Base-by-base conservation (phyloP, 53 echinoderm and acorn worm genomes). In the Holothuria scabra region DNA sequence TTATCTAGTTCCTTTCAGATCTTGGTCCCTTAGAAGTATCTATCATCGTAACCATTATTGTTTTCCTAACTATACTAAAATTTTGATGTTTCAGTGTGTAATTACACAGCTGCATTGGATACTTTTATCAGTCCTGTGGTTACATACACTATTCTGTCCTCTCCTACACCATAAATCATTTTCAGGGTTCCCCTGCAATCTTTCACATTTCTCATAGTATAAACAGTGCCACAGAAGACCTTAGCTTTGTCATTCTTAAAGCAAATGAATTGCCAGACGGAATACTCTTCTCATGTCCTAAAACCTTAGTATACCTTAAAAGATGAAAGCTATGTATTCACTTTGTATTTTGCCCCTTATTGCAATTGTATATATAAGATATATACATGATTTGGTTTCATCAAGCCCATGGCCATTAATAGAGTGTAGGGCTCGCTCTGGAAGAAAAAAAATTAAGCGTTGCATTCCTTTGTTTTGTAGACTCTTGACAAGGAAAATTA, bases 401-500 rank as follows among this genome's bases (percentile, higher is more conserved):
- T 81, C 82, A 81, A 81, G 82, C 82, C 65, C 31, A 37, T 37
- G 46, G 82, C 82, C 82, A 64, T 64, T 81, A 81, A 81, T 49
- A 41, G 65, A 57, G 60, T 55, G 78, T 49, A 58, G 59, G 78
- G 59, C 56, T 57, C 78, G 21, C 29, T 52, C 52, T 52, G 52
- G 29, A 29, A 48, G 30, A 29, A 58, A 44, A 72, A 41, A 72
- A 46, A 21, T 44, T 48, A 56, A 79, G n/a, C 20, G 16, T 56
- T 56, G 44, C 65, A 81, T 63, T 64, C 82, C 82, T 64, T 56
- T 79, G 48, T 81, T 81, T 81, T 81, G 82, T 64, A 41, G 65
- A 63, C 82, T 64, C 82, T 81, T 63, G 82, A 81, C 82, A 64
- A 46, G 82, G 63, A 48, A 81, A 81, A 81, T 81, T 81, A 81